Conservation (phyloP, 2,797 vertebrate species). For the Chelon auratus region DNA sequence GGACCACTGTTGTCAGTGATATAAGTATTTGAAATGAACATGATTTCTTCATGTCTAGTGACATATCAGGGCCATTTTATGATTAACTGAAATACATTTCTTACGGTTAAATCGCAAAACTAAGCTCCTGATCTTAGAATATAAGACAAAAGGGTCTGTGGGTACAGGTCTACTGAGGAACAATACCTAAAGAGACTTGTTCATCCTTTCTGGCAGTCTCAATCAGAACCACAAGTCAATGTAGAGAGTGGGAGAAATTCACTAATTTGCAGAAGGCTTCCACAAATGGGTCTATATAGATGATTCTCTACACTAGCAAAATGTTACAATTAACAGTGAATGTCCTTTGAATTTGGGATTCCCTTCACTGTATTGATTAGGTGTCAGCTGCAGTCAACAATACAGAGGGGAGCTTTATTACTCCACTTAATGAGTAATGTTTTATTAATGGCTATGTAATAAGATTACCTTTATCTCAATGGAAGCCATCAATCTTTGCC, state of each 20-base stretch:
- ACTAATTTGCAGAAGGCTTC: neutral
- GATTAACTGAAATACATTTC: constrained; percentile 27
- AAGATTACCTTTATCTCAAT: constrained; percentile 83
- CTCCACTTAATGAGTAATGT: constrained; percentile 83
- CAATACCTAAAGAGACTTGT: constrained; percentile 14
- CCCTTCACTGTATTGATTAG: constrained; percentile 68
- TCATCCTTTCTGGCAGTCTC: constrained; percentile 15
- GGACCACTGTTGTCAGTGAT: too few relatives aligned
- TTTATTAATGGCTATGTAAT: constrained; percentile 85
- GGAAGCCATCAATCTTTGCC: constrained; percentile 79
- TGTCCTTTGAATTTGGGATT: constrained; percentile 54
- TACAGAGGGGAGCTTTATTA: constrained; percentile 80
- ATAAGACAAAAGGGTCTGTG: constrained; percentile 15
- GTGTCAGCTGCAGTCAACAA: constrained; percentile 71
- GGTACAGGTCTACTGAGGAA: constrained; percentile 12
- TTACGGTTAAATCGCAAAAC: constrained; percentile 22
- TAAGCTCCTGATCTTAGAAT: constrained; percentile 35
- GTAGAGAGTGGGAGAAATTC: constrained; percentile 3
- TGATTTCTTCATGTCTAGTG: too few relatives aligned
- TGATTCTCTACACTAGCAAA: constrained; percentile 31
- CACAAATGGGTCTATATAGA: neutral
- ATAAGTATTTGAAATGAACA: too few relatives aligned
- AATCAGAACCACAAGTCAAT: constrained; percentile 12
- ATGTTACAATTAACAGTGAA: constrained; percentile 51
- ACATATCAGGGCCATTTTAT: too few relatives aligned